phyloP scores from a whole-genome alignment of 2,888 invertebrate species.

The Nomada fucata region DNA sequence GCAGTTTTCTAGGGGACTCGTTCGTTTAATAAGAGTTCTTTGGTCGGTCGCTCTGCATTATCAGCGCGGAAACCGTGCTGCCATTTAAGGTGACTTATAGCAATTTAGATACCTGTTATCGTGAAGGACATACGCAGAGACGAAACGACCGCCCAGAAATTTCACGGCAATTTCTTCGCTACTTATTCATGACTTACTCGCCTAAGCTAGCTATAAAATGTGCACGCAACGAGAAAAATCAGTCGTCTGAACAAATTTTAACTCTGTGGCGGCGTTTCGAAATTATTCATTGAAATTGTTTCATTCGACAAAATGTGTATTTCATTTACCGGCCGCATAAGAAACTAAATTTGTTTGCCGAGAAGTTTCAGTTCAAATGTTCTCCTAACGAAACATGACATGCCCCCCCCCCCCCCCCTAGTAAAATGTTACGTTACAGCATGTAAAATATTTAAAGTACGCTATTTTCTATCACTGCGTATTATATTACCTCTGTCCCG shows the following conservation, averaged over 20 bases:
- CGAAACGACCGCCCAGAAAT: conserved; percentile 37
- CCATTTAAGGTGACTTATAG: conserved; percentile 48
- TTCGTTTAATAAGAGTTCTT: conserved; percentile 20
- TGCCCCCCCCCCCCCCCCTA: too few relatives aligned
- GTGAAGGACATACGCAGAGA: conserved; percentile 43
- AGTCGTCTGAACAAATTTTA: not conserved
- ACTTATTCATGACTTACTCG: conserved; percentile 52
- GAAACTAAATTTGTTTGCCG: too few relatives aligned
- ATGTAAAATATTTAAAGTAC: too few relatives aligned
- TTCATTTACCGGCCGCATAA: too few relatives aligned
- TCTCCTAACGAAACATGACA: too few relatives aligned
- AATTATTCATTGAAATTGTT: not conserved
- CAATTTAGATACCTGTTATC: conserved; percentile 59
- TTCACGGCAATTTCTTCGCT: conserved; percentile 47
- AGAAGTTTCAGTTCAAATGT: too few relatives aligned
- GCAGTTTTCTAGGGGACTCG: not conserved
- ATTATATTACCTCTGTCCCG: too few relatives aligned
- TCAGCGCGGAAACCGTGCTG: conserved; percentile 24
- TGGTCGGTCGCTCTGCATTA: conserved; percentile 10
- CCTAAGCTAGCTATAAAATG: conserved; percentile 25
- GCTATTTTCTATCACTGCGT: too few relatives aligned
- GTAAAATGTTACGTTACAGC: too few relatives aligned
- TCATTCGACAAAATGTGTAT: too few relatives aligned
- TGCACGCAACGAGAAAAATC: not conserved
- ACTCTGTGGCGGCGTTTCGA: too few relatives aligned